phyloP scores from a whole-genome alignment of 2,113 vertebrate species.

The Nyctibius bracteatus region DNA sequence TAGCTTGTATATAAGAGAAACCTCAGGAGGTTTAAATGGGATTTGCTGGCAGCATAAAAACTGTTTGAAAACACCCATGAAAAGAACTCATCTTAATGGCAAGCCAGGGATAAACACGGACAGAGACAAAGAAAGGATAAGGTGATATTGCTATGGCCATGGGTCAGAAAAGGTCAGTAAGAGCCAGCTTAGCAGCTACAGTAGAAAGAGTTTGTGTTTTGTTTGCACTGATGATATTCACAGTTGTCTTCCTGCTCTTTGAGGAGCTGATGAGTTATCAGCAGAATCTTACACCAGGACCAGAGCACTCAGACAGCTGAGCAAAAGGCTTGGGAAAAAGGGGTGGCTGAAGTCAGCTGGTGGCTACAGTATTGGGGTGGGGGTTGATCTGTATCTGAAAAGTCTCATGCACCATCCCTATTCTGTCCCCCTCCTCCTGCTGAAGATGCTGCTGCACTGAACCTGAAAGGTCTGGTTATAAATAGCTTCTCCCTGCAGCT shows the following conservation, averaged over 20 bases:
- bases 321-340: background rate
- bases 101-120: background rate
- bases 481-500: conserved; percentile 67
- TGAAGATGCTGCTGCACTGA: conserved; percentile 57
- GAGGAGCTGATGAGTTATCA: background rate
- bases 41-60: background rate
- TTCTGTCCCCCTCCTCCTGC: background rate
- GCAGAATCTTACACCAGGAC: background rate
- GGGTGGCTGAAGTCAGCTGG: background rate
- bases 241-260: background rate
- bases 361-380: background rate
- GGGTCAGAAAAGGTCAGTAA: background rate
- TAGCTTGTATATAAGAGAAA: background rate
- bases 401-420: background rate
- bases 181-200: background rate
- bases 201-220: background rate
- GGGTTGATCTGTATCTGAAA: background rate
- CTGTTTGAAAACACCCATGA: background rate
- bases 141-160: background rate
- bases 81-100: background rate
- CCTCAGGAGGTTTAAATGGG: background rate
- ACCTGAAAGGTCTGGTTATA: conserved; percentile 69
- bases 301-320: background rate
- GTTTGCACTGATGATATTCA: background rate
- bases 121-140: background rate